Conservation (phyloP, 2,797 vertebrate species). For the Taenioides sp. region DNA sequence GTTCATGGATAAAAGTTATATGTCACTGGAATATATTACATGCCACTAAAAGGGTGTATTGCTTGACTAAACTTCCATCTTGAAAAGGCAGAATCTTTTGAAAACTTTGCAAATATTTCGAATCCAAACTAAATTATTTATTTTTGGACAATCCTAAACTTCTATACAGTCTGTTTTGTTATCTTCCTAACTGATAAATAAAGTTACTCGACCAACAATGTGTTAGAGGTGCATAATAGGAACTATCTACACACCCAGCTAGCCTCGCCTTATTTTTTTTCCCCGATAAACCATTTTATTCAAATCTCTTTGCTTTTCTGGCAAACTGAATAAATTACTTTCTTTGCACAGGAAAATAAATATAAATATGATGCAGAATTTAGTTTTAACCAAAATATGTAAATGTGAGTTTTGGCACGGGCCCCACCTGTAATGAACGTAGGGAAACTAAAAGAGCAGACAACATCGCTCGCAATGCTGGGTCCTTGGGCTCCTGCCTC, state of each 20-base stretch:
- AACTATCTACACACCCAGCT: background rate
- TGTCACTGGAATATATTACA: no score
- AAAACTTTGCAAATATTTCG: background rate
- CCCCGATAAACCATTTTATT: background rate
- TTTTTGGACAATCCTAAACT: background rate
- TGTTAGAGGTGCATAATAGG: background rate
- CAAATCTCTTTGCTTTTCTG: constrained; percentile 20
- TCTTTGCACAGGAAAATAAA: constrained; percentile 19
- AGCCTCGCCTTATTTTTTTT: background rate
- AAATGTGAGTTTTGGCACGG: constrained; percentile 52
- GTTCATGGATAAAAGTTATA: no score
- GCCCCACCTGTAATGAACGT: constrained; percentile 67
- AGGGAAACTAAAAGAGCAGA: constrained; percentile 67
- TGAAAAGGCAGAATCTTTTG: background rate
- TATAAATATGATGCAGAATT: constrained; percentile 15
- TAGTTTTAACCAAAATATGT: constrained; percentile 45
- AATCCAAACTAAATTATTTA: background rate
- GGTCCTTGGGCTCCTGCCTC: constrained; percentile 63
- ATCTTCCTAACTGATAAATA: background rate
- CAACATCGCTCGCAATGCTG: constrained; percentile 68
- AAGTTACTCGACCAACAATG: background rate
- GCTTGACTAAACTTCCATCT: background rate
- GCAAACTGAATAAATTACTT: constrained; percentile 26
- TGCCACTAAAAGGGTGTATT: no score
- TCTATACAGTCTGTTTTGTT: background rate